Conservation (phyloP, 1,140 invertebrate species). For the Geopemphigus sp. region DNA sequence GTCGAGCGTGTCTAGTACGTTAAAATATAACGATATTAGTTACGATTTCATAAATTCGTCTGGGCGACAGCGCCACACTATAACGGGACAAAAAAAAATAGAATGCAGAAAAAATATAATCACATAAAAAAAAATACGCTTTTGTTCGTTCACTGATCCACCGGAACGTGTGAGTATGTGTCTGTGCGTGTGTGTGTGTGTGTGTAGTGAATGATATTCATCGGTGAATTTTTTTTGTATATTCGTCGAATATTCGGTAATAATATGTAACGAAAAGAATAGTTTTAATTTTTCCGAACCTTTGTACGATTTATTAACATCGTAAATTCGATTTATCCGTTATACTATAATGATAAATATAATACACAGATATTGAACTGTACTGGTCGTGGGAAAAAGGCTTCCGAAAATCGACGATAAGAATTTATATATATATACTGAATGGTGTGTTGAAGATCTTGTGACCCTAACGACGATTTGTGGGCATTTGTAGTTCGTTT, state of each 20-base stretch:
- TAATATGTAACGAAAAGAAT: background rate
- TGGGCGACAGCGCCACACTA: background rate
- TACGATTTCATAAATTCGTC: background rate
- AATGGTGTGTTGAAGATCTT: background rate
- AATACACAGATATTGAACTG: background rate
- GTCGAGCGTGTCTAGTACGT: too few relatives aligned
- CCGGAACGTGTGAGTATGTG: background rate
- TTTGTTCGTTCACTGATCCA: background rate
- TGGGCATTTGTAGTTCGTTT: conserved; percentile 4
- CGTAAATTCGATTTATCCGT: too few relatives aligned
- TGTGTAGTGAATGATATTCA: background rate
- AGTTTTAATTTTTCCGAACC: background rate
- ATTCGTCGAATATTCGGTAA: too few relatives aligned
- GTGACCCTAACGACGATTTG: background rate
- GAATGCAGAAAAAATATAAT: background rate
- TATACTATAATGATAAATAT: background rate
- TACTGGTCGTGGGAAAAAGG: background rate
- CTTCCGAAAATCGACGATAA: background rate
- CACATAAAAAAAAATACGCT: background rate
- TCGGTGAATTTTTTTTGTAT: background rate
- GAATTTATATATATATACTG: background rate
- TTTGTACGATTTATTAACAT: background rate
- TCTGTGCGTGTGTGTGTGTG: background rate
- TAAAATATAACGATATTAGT: background rate
- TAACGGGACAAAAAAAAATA: background rate